Conservation (phyloP, 2,113 vertebrate genomes). For the Illadopsis cleaveri region DNA sequence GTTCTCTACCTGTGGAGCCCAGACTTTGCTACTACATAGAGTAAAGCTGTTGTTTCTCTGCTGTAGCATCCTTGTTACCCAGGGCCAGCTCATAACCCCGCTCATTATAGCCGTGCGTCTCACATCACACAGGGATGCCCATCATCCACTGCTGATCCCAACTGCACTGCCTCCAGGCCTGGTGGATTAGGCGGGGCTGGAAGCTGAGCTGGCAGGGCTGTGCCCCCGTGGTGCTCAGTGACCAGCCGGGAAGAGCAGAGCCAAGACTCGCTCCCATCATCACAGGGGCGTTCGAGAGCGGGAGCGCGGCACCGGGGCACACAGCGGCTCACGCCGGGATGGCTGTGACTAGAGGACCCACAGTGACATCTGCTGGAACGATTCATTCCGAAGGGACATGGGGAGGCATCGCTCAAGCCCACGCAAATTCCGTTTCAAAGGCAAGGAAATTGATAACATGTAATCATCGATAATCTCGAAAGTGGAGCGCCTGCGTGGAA, state of each 20-base stretch:
- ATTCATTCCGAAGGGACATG: background rate
- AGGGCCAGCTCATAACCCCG: background rate
- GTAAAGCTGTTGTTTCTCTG: background rate
- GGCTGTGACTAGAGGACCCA: slow-evolving; percentile 29
- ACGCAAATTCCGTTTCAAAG: background rate
- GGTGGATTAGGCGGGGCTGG: background rate
- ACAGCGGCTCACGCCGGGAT: background rate
- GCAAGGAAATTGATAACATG: background rate
- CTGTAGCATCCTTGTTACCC: background rate
- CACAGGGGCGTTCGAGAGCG: background rate
- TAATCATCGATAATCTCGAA: background rate
- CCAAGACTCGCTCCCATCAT: slow-evolving; percentile 10
- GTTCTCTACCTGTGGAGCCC: background rate
- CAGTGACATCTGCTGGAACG: slow-evolving; percentile 75
- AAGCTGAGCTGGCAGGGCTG: slow-evolving; percentile 29
- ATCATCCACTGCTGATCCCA: background rate
- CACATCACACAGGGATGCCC: background rate
- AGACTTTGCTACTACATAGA: background rate
- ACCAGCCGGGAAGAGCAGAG: slow-evolving; percentile 41
- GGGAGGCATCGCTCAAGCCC: background rate
- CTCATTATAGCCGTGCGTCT: accelerated
- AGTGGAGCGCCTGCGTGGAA: background rate
- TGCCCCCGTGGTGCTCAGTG: background rate
- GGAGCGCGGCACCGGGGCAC: background rate
- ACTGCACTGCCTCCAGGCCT: background rate